These are phyloP conservation scores for Sterrhoptilus dennistouni DNA, from an alignment of 2,113 vertebrate species.

Conservation along the genomic window DNA sequence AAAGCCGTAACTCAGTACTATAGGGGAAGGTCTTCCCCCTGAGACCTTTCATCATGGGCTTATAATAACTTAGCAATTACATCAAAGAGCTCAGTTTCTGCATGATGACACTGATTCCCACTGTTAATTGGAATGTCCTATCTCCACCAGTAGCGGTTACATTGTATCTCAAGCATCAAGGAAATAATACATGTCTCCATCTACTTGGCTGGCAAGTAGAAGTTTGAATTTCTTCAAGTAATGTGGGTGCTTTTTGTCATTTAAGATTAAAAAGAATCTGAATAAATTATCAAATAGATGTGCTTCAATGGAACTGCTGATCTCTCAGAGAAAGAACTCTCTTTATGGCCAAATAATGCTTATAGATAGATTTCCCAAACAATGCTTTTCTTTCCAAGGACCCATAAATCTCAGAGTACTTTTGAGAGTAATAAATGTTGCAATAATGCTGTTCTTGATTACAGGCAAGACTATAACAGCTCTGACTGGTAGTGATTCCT, in stretches of 20 bases:
- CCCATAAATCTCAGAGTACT: background rate
- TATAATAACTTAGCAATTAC: background rate
- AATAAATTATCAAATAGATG: background rate
- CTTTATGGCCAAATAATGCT: background rate
- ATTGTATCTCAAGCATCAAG: background rate
- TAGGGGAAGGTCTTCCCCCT: background rate
- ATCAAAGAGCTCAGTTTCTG: background rate
- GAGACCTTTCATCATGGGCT: background rate
- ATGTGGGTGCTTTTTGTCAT: background rate
- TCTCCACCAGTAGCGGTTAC: background rate
- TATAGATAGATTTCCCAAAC: background rate
- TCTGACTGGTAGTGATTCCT: constrained; percentile 18
- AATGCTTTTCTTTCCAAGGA: background rate
- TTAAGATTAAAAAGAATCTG: background rate
- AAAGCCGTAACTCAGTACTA: background rate
- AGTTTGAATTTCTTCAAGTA: background rate
- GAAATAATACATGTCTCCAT: background rate
- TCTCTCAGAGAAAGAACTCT: background rate
- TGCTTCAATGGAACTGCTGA: background rate
- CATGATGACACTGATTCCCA: background rate
- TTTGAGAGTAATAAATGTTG: constrained; percentile 24
- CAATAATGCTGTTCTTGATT: constrained; percentile 26
- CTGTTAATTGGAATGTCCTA: background rate
- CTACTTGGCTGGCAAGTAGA: background rate
- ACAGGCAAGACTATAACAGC: background rate